Evolutionary conservation across 2,797 vertebrate species (phyloP), one percentile per base, ranked within the genome.

Genomic region (Helarctos malayanus): DNA sequence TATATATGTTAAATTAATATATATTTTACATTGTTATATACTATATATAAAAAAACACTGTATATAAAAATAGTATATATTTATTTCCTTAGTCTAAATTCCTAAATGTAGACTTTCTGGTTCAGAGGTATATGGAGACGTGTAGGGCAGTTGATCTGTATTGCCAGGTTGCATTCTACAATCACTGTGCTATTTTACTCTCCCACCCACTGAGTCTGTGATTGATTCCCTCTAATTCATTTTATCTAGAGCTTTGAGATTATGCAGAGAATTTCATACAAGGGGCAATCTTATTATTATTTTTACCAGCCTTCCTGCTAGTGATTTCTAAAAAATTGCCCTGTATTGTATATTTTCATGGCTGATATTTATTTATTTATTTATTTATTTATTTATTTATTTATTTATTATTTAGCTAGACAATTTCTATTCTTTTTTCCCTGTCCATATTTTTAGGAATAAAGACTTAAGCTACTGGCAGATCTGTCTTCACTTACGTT

Each of bases 261-360:
- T 83, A 59, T 78, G 38, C 45, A 89, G 45, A 49, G 4, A 61
- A 65, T 95, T 94, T 92, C 9, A 29, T 52, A 32, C 0, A 76
- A 81, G 29, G 81, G 27, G 5, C 12, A 76, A 86, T 63, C n/a
- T 75, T 75, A 75, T 76, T 89, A 82, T 56, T 73, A 79, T 79
- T 96, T 94, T 86, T 89, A 63, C 38, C 29, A 59, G 84, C 41
- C 25, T 95, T 80, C 47, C 23, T 85, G 18, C 75, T 69, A 89
- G 78, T 79, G 23, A 56, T 83, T 96, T 85, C 79, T 96, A 92
- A 96, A 80, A 35, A 41, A 81, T 83, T 25, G 61, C 25, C 15
- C 15, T 79, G 91, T 68, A 54, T 25, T 91, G 12, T 84, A 57
- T 63, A 75, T 91, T 63, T 91, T 88, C 45, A 69, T 32, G 81